phyloP scores from a whole-genome alignment of 2,888 invertebrate genomes.

The Altica lythri region DNA sequence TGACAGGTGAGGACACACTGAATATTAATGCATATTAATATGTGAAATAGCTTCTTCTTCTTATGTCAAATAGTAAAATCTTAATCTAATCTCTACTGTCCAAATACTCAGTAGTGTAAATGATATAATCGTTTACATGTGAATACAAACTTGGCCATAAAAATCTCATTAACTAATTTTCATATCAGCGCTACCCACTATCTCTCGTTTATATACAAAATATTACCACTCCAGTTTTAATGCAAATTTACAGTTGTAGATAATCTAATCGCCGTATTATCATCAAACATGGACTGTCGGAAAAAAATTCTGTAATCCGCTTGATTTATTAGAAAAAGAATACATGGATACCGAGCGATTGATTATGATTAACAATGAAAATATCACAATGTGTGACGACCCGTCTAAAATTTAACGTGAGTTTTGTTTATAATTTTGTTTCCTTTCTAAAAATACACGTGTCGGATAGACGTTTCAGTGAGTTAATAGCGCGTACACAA shows the following conservation, averaged over 20 bases:
- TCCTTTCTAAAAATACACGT: conserved; percentile 20
- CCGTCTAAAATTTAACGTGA: conserved; percentile 4
- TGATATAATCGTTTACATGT: too few species aligned
- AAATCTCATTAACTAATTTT: background rate
- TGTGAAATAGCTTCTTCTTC: too few species aligned
- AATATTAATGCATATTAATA: too few species aligned
- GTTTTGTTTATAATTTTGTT: conserved; percentile 4
- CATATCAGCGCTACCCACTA: background rate
- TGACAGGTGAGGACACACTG: too few species aligned
- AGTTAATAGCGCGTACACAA: conserved; percentile 12
- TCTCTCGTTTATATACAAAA: background rate
- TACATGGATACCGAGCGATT: background rate
- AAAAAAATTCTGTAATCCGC: too few species aligned
- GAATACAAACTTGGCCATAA: background rate
- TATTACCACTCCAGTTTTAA: too few species aligned
- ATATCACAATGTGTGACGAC: background rate
- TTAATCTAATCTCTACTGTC: too few species aligned
- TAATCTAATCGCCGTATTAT: background rate
- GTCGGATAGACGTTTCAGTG: conserved; percentile 8
- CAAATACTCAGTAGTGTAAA: too few species aligned
- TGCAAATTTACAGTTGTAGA: background rate
- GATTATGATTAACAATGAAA: conserved; percentile 10
- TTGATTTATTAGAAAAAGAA: too few species aligned
- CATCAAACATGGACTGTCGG: background rate
- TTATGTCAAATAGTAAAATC: too few species aligned